Base-by-base conservation (phyloP, 2,888 invertebrate genomes). In the Adelognathus sp. region DNA sequence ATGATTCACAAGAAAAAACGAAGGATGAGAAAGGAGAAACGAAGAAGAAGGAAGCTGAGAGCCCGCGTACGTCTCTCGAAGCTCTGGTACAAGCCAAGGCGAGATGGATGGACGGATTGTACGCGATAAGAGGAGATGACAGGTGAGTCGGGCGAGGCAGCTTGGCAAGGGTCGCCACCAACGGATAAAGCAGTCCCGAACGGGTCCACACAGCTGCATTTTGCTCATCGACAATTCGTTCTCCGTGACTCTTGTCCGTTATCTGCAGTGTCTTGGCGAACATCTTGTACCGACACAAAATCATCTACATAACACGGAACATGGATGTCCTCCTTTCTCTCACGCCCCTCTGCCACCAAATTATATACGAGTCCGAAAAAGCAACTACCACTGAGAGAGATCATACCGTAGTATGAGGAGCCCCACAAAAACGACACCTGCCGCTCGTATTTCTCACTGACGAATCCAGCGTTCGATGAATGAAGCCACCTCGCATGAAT, bases 41-140 rank as follows among this genome's bases (percentile, higher is more conserved):
- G 64, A 71, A 67, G 44, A 63, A 16, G n/a, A 27, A 46, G 63
- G 64, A 58, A 74, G 44, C 14, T 41, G 71, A 74, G 39, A 21
- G 54, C 56, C 69, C 73, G 66, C 63, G 36, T 67, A 27, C 14
- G 75, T 70, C 67, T 61, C 61, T 16, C 39, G 60, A 18, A 41
- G 29, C 44, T 36, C 50, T 31, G 29, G 66, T 69, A 69, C 54
- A 69, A 64, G 74, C 60, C 69, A n/a, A n/a, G n/a, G 80, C 80
- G 84, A 85, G 83, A 85, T 81, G 86, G 86, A 87, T 86, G 86
- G 86, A 84, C 85, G 84, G 86, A 87, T 88, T 84, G 85, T 66
- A 74, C 77, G 82, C 83, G 88, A 88, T 87, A 88, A 88, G 86
- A 85, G 82, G 87, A 88, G 89, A 87, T 86, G 88, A 88, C 88